Evolutionary conservation across 1,140 invertebrate species (phyloP).

Genomic region (Anastrepha ludens): DNA sequence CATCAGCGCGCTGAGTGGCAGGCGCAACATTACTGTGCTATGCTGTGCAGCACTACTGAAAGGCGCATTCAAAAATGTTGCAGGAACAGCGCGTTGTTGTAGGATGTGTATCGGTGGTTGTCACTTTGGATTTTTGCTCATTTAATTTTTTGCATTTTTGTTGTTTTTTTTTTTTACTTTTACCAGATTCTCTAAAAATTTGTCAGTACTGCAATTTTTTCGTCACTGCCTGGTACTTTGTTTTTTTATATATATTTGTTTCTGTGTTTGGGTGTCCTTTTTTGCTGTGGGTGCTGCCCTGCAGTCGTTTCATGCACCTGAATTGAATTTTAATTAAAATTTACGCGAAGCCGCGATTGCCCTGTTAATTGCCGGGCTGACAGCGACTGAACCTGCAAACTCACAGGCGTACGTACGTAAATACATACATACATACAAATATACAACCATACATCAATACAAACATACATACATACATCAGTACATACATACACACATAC

Average conservation of each 20-base stretch:
- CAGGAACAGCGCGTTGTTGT: not conserved
- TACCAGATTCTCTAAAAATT: no score
- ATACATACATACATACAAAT: not conserved
- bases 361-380: not conserved
- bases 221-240: no score
- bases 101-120: not conserved
- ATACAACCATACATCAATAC: no score
- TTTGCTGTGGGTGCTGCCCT: not conserved
- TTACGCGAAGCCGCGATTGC: conserved; percentile 16
- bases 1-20: conserved; percentile 45
- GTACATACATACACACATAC: not conserved
- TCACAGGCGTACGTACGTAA: not conserved
- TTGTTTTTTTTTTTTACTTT: no score
- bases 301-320: conserved; percentile 11
- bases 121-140: conserved; percentile 38
- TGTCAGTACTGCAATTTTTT: no score
- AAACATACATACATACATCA: not conserved
- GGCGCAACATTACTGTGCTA: not conserved
- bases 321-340: conserved; percentile 53
- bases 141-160: not conserved
- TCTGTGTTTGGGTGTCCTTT: not conserved
- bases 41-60: not conserved
- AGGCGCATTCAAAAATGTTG: not conserved
- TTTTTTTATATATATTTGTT: not conserved
- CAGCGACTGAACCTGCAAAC: not conserved